These are phyloP conservation scores for Bombus waltoni DNA, from an alignment of 1,140 invertebrate genomes.

Conservation along the genomic window DNA sequence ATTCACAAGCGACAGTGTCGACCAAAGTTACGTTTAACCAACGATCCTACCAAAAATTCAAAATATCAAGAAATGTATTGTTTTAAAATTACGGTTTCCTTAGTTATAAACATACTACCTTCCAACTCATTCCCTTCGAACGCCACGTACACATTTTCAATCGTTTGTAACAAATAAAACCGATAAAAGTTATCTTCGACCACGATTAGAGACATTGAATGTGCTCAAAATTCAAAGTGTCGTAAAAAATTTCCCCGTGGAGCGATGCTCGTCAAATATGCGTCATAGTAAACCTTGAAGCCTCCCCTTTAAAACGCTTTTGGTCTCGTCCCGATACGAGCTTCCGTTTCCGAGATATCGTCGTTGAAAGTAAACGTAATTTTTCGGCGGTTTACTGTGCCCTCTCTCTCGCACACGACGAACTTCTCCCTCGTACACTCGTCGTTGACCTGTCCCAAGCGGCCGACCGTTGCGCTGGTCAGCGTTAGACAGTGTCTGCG, in stretches of 20 bases:
- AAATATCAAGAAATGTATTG: too few relatives aligned
- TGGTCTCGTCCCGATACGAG: not conserved
- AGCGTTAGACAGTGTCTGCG: constrained; percentile 5
- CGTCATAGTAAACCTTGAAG: rapidly evolving
- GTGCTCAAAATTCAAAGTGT: not conserved
- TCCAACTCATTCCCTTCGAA: too few relatives aligned
- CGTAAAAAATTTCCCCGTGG: not conserved
- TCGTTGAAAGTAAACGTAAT: not conserved
- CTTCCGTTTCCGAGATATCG: not conserved
- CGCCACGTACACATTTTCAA: not conserved
- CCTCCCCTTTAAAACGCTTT: not conserved
- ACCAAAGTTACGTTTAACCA: too few relatives aligned
- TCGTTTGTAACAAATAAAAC: not conserved
- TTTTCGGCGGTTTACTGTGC: not conserved
- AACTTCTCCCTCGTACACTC: not conserved
- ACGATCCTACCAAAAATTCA: too few relatives aligned
- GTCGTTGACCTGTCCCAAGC: constrained; percentile 8
- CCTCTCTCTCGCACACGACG: not conserved
- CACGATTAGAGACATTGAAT: not conserved
- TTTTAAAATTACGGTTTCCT: too few relatives aligned
- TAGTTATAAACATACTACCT: too few relatives aligned
- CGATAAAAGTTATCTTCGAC: not conserved
- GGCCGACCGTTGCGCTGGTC: not conserved
- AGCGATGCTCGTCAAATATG: not conserved
- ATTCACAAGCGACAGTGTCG: too few relatives aligned